These are phyloP conservation scores for Ramphastos sulfuratus DNA, from an alignment of 2,113 vertebrate genomes.

Conservation along the genomic window DNA sequence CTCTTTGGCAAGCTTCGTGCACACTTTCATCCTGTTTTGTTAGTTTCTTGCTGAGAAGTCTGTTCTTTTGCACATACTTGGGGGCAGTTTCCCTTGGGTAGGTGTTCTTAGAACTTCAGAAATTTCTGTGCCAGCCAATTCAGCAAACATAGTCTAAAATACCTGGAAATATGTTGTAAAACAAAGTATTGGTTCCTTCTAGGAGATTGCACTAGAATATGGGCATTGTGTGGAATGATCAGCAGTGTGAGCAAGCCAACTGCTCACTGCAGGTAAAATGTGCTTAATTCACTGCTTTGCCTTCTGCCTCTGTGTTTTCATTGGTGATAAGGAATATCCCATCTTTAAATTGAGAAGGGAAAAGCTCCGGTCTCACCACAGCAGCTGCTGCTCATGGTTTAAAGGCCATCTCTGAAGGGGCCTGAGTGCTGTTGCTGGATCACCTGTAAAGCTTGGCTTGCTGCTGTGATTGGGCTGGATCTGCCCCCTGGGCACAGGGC, in stretches of 20 bases:
- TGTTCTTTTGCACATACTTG: background rate
- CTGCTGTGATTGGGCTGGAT: accelerated
- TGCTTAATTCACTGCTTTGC: background rate
- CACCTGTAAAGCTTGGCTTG: background rate
- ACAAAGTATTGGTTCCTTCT: background rate
- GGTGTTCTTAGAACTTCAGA: background rate
- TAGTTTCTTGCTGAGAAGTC: background rate
- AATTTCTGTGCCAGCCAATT: background rate
- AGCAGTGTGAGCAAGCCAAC: background rate
- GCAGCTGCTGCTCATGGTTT: background rate
- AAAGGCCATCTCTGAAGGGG: background rate
- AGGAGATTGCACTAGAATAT: background rate
- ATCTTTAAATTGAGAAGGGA: background rate
- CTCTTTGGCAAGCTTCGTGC: background rate
- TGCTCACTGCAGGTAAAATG: background rate
- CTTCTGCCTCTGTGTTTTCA: background rate
- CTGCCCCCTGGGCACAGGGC: background rate
- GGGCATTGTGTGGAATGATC: background rate
- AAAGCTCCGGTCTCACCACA: background rate
- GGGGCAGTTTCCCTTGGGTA: background rate
- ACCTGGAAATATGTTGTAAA: background rate
- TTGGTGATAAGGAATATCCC: background rate
- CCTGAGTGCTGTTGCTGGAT: background rate
- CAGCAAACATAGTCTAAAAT: background rate
- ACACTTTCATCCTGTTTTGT: background rate